Evolutionary conservation across 2,797 vertebrate genomes (phyloP).

Genomic region (Anguilla marmorata): DNA sequence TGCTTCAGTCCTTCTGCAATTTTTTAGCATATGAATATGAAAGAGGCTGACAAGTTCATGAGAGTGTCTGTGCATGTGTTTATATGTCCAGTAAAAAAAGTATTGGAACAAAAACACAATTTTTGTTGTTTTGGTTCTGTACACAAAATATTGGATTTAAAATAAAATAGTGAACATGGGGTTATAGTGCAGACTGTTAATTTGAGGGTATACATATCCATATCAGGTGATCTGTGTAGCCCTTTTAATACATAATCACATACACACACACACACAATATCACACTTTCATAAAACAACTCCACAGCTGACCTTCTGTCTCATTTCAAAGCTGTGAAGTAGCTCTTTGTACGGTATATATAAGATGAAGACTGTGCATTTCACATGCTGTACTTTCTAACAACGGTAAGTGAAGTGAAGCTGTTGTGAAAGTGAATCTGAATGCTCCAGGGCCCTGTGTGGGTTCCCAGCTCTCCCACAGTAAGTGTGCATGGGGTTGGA

Average conservation of each 20-base stretch:
- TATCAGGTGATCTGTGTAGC: no score
- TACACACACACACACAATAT: not conserved
- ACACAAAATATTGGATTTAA: not conserved
- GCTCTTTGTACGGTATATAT: not conserved
- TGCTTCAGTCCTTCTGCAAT: not conserved
- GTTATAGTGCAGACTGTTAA: not conserved
- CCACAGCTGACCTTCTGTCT: not conserved
- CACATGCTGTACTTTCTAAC: not conserved
- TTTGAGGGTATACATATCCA: not conserved
- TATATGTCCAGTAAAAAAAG: not conserved
- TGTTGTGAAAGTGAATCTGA: not conserved
- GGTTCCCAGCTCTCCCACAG: not conserved
- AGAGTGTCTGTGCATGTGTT: not conserved
- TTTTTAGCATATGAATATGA: not conserved
- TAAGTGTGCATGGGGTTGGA: not conserved
- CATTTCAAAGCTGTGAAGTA: not conserved
- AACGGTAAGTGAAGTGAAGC: not conserved
- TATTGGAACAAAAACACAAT: not conserved
- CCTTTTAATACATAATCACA: no score
- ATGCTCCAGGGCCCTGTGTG: not conserved
- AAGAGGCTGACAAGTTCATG: not conserved
- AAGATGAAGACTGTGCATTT: not conserved
- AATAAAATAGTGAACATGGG: not conserved
- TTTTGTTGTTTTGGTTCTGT: not conserved
- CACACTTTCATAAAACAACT: no score